These are phyloP conservation scores for Tiliacea aurago DNA, from an alignment of 2,888 invertebrate species.

Conservation along the genomic window DNA sequence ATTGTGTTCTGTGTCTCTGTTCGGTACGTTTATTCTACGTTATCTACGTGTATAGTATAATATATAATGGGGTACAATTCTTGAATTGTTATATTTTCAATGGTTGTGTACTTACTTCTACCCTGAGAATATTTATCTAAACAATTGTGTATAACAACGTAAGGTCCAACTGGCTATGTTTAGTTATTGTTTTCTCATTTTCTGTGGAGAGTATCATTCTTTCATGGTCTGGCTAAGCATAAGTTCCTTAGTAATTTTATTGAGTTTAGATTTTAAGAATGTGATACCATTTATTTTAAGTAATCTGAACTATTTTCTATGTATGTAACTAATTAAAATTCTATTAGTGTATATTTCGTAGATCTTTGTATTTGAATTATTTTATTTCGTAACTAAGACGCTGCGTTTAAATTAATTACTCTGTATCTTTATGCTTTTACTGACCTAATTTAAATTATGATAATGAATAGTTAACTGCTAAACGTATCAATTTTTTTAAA, in stretches of 20 bases:
- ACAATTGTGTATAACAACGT: slow-evolving; percentile 68
- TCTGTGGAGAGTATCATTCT: slow-evolving; percentile 79
- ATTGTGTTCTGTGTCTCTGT: slow-evolving; percentile 63
- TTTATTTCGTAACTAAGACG: slow-evolving; percentile 76
- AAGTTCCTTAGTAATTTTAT: slow-evolving; percentile 89
- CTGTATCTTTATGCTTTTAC: slow-evolving; percentile 72
- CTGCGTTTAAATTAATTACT: slow-evolving; percentile 74
- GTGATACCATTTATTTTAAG: slow-evolving; percentile 90
- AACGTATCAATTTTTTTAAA: slow-evolving; percentile 53
- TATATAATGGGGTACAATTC: slow-evolving; percentile 72
- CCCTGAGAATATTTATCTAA: slow-evolving; percentile 69
- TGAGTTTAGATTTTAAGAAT: slow-evolving; percentile 86
- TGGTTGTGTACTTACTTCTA: slow-evolving; percentile 89
- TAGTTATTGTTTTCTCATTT: slow-evolving; percentile 73
- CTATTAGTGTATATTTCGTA: slow-evolving; percentile 80
- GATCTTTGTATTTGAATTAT: slow-evolving; percentile 81
- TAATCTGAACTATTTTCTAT: slow-evolving; percentile 80
- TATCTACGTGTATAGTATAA: slow-evolving; percentile 59
- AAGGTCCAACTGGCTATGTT: slow-evolving; percentile 74
- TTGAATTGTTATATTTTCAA: slow-evolving; percentile 77
- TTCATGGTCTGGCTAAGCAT: slow-evolving; percentile 86
- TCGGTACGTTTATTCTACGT: slow-evolving; percentile 56
- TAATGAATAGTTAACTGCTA: slow-evolving; percentile 50
- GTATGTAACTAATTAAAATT: slow-evolving; percentile 79
- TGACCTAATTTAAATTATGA: slow-evolving; percentile 70